Percentiles rank a stretch among this genome's conserved stretches.
These are phyloP conservation scores for Drosophila sordidula DNA, from an alignment of 2,888 invertebrate genomes.

Conservation along the genomic window DNA sequence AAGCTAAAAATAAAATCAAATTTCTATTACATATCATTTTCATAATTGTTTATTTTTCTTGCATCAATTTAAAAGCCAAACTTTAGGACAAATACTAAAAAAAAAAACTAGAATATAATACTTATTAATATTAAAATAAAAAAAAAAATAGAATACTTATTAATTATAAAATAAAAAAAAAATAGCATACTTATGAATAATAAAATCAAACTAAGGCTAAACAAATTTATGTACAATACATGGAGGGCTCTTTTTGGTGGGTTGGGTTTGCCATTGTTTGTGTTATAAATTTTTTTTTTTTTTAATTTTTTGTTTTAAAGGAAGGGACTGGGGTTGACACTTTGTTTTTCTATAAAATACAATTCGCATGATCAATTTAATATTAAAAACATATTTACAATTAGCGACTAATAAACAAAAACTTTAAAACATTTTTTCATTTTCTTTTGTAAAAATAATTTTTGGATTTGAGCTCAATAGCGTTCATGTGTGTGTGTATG, in stretches of 20 bases:
- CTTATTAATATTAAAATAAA: constrained; percentile 32
- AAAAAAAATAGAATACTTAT: constrained; percentile 39
- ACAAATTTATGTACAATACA: constrained; percentile 64
- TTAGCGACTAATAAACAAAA: constrained; percentile 45
- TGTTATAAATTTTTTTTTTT: constrained; percentile 5
- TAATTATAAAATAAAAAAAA: constrained; percentile 10
- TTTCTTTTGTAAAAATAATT: constrained; percentile 62
- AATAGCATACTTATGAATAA: constrained; percentile 50
- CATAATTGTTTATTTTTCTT: constrained; percentile 49
- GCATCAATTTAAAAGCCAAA: constrained; percentile 58
- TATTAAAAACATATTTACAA: constrained; percentile 54
- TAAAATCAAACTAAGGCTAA: constrained; percentile 59
- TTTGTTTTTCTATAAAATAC: constrained; percentile 25
- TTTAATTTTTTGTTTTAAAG: neutral
- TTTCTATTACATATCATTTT: constrained; percentile 21
- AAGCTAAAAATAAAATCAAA: constrained; percentile 11
- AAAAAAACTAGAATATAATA: constrained; percentile 54
- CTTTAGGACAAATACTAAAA: constrained; percentile 42
- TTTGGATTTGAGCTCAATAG: constrained; percentile 74
- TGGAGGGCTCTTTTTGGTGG: constrained; percentile 49
- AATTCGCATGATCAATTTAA: constrained; percentile 25
- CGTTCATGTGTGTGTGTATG: constrained; percentile 31
- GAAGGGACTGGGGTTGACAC: constrained; percentile 1
- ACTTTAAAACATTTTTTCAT: constrained; percentile 21
- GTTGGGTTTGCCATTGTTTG: constrained; percentile 38